Evolutionary conservation across 2,797 vertebrate species (phyloP), one percentile per base, ranked within the genome.

Genomic region (Antennarius maculatus): DNA sequence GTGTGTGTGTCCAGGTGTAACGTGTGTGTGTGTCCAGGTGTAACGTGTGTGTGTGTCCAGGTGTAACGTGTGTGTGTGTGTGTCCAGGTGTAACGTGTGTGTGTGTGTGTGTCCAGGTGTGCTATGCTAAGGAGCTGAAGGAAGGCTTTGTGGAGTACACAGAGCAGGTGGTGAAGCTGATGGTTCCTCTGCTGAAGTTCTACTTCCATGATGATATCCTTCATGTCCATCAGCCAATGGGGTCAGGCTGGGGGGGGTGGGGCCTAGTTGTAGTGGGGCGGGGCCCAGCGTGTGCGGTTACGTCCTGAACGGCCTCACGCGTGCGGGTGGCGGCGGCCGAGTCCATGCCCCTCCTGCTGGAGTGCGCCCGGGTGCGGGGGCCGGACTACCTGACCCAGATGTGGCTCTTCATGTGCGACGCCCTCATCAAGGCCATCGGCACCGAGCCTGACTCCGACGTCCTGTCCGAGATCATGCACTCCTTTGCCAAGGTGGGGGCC

Each of bases 161-260:
- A 0, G 98, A 99, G 78, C 97, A 99, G 89, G 98, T 99, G 73
- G 97, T 99, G 86, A 99, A 99, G 86, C 92, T 99, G 84, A 99
- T 99, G 98, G 98, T 99, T 73, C 97, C 98, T 6, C 91, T 99
- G 56, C 88, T 99, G 68, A 99, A 99, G 84, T 99, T 99, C 86
- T 99, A 99, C 84, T 99, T 99, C 83, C 98, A 99, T 0, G 98
- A 99, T 92, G 97, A 99, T 99, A 99, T 99, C 98, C 97, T 97
- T 81, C 7, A 34, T 34, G 5, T 5, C 31, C 31, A 8, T 34
- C 31, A 5, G 31, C 31, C 31, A 8, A 34, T 5, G 31, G 7
- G 31, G 47, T 18, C 2, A 23, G 1, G 23, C 23, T 23, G 23
- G 23, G 23, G 23, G 23, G 2, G 23, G 23, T 23, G 23, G 23